Conservation (phyloP, 1,140 invertebrate species). For the Drosophila quadrilineata region DNA sequence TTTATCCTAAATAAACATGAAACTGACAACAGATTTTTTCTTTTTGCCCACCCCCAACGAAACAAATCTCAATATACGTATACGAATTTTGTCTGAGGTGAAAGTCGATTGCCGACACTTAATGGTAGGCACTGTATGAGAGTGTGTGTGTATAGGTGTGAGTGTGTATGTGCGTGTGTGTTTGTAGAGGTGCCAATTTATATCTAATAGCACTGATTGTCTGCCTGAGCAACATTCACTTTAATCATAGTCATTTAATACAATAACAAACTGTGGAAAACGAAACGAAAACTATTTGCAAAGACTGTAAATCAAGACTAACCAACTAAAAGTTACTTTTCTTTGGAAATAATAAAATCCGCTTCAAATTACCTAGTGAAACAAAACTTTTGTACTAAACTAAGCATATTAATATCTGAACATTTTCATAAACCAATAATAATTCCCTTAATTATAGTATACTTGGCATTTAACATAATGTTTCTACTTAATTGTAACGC, state of each 20-base stretch:
- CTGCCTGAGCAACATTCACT: slow-evolving; percentile 30
- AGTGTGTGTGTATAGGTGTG: neutral
- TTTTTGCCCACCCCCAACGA: too few relatives aligned
- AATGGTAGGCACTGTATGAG: too few relatives aligned
- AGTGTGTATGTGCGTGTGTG: slow-evolving; percentile 19
- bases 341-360: too few relatives aligned
- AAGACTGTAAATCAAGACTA: slow-evolving; percentile 18
- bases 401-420: too few relatives aligned
- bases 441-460: too few relatives aligned
- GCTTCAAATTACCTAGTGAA: too few relatives aligned
- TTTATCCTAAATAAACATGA: slow-evolving; percentile 78
- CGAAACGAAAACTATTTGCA: too few relatives aligned
- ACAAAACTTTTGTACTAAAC: too few relatives aligned
- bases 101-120: slow-evolving; percentile 9
- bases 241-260: slow-evolving; percentile 59
- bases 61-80: too few relatives aligned
- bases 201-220: slow-evolving; percentile 33
- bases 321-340: neutral
- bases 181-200: slow-evolving; percentile 25
- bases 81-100: slow-evolving; percentile 61
- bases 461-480: too few relatives aligned
- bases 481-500: too few relatives aligned
- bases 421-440: too few relatives aligned
- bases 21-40: slow-evolving; percentile 68
- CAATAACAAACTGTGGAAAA: slow-evolving; percentile 26